Conservation (phyloP, 2,888 invertebrate genomes). For the Omphaloscelis lunosa region DNA sequence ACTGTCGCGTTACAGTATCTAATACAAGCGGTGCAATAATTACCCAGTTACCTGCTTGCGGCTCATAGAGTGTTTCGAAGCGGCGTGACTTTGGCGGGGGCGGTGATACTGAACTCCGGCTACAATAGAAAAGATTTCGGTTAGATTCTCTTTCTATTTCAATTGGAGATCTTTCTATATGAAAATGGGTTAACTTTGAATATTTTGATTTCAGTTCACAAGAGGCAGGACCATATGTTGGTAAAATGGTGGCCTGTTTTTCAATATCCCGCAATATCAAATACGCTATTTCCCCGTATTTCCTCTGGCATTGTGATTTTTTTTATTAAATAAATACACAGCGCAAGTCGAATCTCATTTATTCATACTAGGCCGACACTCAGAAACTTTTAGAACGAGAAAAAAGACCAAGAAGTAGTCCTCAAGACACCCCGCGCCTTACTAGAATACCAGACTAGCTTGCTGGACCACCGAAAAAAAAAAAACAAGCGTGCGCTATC, state of each 20-base stretch:
- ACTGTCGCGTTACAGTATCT: slow-evolving; percentile 57
- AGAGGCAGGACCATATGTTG: background rate
- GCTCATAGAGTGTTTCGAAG: slow-evolving; percentile 83
- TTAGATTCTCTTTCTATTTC: slow-evolving; percentile 30
- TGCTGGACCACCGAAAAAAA: background rate
- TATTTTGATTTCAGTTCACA: slow-evolving; percentile 10
- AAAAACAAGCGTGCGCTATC: background rate
- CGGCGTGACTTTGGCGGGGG: slow-evolving; percentile 88
- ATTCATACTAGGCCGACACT: background rate
- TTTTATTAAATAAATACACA: background rate
- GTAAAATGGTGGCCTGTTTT: background rate
- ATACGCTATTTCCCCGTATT: background rate
- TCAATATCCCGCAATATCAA: background rate
- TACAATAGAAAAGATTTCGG: slow-evolving; percentile 25
- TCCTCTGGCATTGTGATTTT: background rate
- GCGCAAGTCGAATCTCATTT: background rate
- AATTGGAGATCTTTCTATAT: background rate
- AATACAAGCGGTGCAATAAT: slow-evolving; percentile 85
- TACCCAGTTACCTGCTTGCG: slow-evolving; percentile 90
- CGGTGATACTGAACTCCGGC: slow-evolving; percentile 86
- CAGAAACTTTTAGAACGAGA: background rate
- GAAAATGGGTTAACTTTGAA: background rate
- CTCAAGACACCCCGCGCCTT: background rate
- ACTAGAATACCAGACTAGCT: background rate
- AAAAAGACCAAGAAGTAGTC: background rate